Percentiles rank a stretch among this genome's conserved stretches.
phyloP scores from a whole-genome alignment of 2,797 vertebrate species.

The Prionace glauca region DNA sequence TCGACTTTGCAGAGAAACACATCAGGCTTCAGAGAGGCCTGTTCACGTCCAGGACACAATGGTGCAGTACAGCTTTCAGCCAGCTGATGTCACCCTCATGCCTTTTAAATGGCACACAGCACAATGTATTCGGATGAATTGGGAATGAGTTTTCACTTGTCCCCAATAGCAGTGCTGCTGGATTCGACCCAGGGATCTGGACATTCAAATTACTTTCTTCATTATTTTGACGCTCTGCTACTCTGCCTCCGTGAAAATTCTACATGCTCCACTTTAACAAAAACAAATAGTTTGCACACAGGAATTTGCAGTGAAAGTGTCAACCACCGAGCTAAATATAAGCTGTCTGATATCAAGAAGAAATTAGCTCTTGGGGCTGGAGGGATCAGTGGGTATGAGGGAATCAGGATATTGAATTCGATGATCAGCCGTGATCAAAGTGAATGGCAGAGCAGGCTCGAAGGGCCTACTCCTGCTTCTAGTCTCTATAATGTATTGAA shows the following conservation, averaged over 20 bases:
- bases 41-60: too few species aligned
- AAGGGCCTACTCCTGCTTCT: too few species aligned
- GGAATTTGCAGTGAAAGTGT: background rate
- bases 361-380: too few species aligned
- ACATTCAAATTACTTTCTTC: background rate
- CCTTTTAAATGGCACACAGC: background rate
- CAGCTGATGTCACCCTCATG: background rate
- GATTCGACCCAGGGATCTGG: background rate
- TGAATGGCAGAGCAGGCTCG: too few species aligned
- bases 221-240: background rate
- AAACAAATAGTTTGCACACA: background rate
- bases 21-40: background rate
- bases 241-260: background rate
- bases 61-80: background rate
- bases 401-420: too few species aligned
- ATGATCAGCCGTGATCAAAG: too few species aligned
- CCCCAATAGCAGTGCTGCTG: background rate
- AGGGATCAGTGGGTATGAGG: too few species aligned
- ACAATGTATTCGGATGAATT: background rate
- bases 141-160: background rate
- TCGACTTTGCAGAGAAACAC: background rate
- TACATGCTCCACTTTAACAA: background rate
- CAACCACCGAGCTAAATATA: background rate
- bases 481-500: background rate
- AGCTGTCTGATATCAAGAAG: too few species aligned